Percentiles rank a stretch among this genome's conserved stretches.
phyloP scores from a whole-genome alignment of 2,113 vertebrate species.

The Lamprotornis superbus region DNA sequence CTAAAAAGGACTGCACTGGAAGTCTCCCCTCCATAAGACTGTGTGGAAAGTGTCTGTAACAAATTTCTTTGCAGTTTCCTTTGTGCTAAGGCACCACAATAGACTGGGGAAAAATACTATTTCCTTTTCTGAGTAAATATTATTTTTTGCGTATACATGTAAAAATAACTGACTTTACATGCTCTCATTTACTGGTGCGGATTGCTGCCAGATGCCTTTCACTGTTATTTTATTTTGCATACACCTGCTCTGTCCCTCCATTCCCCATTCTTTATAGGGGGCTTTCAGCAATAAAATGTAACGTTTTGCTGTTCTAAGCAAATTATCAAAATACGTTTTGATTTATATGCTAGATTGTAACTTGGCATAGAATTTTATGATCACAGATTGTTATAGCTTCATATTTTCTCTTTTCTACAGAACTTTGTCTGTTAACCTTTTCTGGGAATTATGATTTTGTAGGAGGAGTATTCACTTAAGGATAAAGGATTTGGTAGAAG shows the following conservation, averaged over 20 bases:
- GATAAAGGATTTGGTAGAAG: not conserved
- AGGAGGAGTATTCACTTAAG: not conserved
- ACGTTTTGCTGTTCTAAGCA: not conserved
- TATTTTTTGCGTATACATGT: not conserved
- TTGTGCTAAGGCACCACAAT: not conserved
- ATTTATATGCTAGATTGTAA: not conserved
- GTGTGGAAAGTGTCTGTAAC: not conserved
- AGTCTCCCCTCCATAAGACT: not conserved
- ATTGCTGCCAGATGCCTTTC: not conserved
- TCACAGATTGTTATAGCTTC: not conserved
- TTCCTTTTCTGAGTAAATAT: not conserved
- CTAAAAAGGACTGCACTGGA: not conserved
- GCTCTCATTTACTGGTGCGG: not conserved
- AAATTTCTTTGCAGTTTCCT: not conserved
- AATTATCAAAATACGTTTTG: not conserved
- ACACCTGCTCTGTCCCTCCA: not conserved
- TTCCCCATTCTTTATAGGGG: not conserved
- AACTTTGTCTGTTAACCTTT: not conserved
- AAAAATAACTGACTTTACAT: not conserved
- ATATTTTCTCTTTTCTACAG: not conserved
- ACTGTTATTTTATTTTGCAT: not conserved
- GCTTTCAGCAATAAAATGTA: not conserved
- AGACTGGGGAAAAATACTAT: accelerated
- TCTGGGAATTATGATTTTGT: not conserved
- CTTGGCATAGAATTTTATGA: not conserved